Base-by-base conservation (phyloP, 1,140 invertebrate genomes). In the Drosophila lini region DNA sequence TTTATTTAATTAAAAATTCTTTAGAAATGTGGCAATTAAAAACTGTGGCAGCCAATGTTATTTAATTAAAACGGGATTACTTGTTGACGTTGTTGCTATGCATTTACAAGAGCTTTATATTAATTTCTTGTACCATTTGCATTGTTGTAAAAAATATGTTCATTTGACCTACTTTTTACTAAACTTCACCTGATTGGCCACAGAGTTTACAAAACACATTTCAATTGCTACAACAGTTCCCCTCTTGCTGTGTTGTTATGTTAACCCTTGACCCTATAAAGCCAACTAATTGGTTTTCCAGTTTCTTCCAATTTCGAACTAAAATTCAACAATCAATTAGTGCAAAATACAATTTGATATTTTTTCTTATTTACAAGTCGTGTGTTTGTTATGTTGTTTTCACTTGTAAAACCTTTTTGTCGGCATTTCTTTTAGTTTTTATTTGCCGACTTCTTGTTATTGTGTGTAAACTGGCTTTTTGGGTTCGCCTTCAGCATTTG, bases 281-380 rank as follows among this genome's bases (percentile, higher is more conserved):
- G 22, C 55, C 56, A 77, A 81, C 47, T 64, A 74, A 83, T 81
- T 81, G 63, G 40, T 64, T 83, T 68, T 56, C 63, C 63, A 63
- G 56, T 74, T 69, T 19, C 34, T 48, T 47, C 34, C 40, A n/a
- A 48, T 56, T 47, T 47, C 19, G n/a, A 36, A 47, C 19, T 58
- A 44, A 45, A 74, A 40, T 40, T 52, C 52, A 74, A 63, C 74
- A 81, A 85, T 85, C 78, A 84, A 84, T 85, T 85, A 74, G 68
- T 71, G 74, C 52, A 74, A 58, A 32, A 55, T 34, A 65, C 62
- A 60, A 60, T 50, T 80, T 64, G 45, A 38, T 41, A 53, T 53
- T 16, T 38, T 74, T 40, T 44, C 44, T n/a, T 59, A 19, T 58
- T 42, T 60, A 32, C 38, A 50, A 78, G 32, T 59, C 40, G 44